phyloP scores from a whole-genome alignment of 1,140 invertebrate species.

The Periplaneta americana region DNA sequence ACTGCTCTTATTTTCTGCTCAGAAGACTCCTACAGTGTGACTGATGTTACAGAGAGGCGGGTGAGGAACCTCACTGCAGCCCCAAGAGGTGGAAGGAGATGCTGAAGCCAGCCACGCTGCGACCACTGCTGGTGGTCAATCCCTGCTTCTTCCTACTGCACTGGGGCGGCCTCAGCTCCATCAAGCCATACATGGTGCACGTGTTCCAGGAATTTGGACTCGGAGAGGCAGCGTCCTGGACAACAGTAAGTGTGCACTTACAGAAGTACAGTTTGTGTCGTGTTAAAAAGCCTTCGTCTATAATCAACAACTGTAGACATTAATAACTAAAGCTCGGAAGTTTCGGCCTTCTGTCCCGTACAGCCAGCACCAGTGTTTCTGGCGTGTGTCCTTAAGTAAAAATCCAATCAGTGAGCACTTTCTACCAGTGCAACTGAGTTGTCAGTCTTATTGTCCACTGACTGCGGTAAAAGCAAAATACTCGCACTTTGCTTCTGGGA shows the following conservation, averaged over 20 bases:
- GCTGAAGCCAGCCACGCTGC: slow-evolving; percentile 41
- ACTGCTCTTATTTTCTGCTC: too few species aligned
- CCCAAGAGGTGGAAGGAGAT: slow-evolving; percentile 34
- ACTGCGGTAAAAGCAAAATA: too few species aligned
- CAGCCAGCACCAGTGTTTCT: too few species aligned
- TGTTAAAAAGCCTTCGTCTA: not conserved
- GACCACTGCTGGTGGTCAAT: slow-evolving; percentile 41
- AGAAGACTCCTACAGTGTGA: too few species aligned
- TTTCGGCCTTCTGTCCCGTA: too few species aligned
- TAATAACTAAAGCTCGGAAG: too few species aligned
- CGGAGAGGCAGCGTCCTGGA: slow-evolving; percentile 38
- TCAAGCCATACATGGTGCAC: slow-evolving; percentile 54
- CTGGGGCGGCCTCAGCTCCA: slow-evolving; percentile 42
- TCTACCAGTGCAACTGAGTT: too few species aligned
- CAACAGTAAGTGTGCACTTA: slow-evolving; percentile 33
- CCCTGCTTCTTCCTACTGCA: slow-evolving; percentile 45
- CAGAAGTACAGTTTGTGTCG: not conserved
- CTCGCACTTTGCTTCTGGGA: too few species aligned
- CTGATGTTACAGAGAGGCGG: not conserved
- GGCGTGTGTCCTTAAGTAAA: too few species aligned
- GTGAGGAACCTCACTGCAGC: not conserved
- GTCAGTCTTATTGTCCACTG: too few species aligned
- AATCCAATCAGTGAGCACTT: too few species aligned
- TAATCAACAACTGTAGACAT: too few species aligned
- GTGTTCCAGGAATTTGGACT: slow-evolving; percentile 42